Base-by-base conservation (phyloP, 2,113 vertebrate genomes). In the Cheirogaleus medius region DNA sequence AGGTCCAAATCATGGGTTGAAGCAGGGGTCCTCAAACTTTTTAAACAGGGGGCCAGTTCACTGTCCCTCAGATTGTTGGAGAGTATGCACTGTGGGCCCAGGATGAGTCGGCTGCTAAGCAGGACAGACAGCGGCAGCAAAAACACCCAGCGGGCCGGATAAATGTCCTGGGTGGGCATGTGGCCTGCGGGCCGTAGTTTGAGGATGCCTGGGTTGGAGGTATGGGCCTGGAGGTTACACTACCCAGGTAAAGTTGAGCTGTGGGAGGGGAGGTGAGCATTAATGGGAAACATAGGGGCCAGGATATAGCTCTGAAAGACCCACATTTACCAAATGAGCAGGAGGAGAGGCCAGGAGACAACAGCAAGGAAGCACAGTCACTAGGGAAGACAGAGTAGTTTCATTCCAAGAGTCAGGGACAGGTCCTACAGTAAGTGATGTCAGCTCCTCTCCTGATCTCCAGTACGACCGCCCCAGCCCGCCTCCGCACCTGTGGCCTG, bases 391-490 rank as follows among this genome's bases (percentile, higher is more conserved):
- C 27, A 56, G 8, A 78, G 27, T 58, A 15, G 18, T 10, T 60
- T 56, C 34, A 12, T 21, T 27, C 88, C 17, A 54, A 25, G 47
- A n/a, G 25, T 4, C 21, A 4, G 20, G 42, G 4, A 15, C 80
- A 15, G 1, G 12, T 7, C 58, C 3, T 13, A 17, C 13, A n/a
- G 52, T 44, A 32, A 60, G 37, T 44, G 52, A n/a, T 4, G 8
- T 5, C 0, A 5, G 71, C 10, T 58, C 18, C 12, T n/a, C 10
- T 7, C 34, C 14, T 0, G 2, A 21, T 20, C 34, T 66, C 44
- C 1, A 34, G 17, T 47, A 42, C 42, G 5, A 54, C 52, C 1
- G 52, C 52, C 17, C 17, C 52, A 54, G 5, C 49, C 49, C 15
- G 17, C 52, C 52, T 20, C 17, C 17, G 5, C 52, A 18, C 37